Base-by-base conservation (phyloP, 2,888 invertebrate genomes). In the Malacosoma neustria region DNA sequence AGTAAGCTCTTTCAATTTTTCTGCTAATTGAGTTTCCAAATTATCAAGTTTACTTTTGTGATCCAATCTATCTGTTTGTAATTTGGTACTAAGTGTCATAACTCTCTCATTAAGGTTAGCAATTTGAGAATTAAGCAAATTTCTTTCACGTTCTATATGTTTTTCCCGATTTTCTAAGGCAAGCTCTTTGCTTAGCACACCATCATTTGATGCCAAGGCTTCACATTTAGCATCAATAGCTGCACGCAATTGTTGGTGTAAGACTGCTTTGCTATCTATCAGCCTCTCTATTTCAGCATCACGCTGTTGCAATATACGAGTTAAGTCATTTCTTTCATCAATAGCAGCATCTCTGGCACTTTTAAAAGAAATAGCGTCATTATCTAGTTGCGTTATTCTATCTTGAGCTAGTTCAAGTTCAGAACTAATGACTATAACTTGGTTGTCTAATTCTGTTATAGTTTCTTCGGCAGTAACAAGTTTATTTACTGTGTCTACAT, bases 201-300 rank as follows among this genome's bases (percentile, higher is more conserved):
- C 96, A 71, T 95, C 94, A 41, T 91, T 87, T 48, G 92, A 89
- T 4, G 92, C 90, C 35, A 95, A 70, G 1, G 94, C 94, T 73
- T 95, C 93, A 77, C 94, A 95, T 81, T 96, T 96, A 1, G 93
- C 89, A 51, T 90, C 89, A 43, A 94, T 91, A 13, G 95, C 92
- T 35, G 88, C 70, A 51, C 92, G 89, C 22, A 96, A 70, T 71
- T 95, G 94, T 50, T 89, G 88, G n/a, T 92, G 89, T 36, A 95
- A 75, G 2, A 89, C 80, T 33, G 87, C 81, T 44, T 94, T 75
- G 66, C 93, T 95, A 3, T 89, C 84, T 51, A 90, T 90, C 40
- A 94, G 70, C n/a, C n/a, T n/a, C n/a, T n/a, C n/a, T n/a, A n/a
- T n/a, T n/a, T n/a, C n/a, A n/a, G n/a, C n/a, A n/a, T 91, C 89